These are phyloP conservation scores for Lagorchestes hirsutus DNA, from an alignment of 2,797 vertebrate genomes.

Conservation along the genomic window DNA sequence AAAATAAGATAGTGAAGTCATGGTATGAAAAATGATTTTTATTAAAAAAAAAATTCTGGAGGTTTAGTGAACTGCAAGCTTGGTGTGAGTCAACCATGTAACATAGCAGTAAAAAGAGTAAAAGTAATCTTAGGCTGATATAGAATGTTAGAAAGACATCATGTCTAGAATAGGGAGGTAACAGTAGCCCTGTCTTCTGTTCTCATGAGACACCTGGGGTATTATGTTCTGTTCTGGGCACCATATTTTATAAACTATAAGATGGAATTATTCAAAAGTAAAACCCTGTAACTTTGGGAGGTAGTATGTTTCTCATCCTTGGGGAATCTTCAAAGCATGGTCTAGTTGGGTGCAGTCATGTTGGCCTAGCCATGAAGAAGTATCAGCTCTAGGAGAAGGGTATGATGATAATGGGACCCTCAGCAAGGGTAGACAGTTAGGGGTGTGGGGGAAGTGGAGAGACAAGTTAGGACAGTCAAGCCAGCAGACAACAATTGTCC, in stretches of 20 bases:
- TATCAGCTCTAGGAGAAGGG: not conserved
- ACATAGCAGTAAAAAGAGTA: not conserved
- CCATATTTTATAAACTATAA: not conserved
- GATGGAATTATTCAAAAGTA: not conserved
- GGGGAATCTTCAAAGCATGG: not conserved
- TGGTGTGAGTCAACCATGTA: not conserved
- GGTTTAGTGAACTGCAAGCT: not conserved
- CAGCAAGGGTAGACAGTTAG: not conserved
- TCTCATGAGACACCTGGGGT: not conserved
- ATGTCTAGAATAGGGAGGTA: not conserved
- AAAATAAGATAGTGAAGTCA: conserved; percentile 57
- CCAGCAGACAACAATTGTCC: not conserved
- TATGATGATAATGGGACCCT: not conserved
- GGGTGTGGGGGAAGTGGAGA: not conserved
- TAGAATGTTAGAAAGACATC: not conserved
- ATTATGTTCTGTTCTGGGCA: not conserved
- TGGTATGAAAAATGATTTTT: not conserved
- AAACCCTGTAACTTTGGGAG: not conserved
- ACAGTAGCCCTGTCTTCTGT: not conserved
- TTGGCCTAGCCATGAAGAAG: not conserved
- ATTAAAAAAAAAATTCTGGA: not conserved
- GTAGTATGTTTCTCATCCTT: not conserved
- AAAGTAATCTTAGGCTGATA: not conserved
- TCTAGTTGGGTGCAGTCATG: not conserved
- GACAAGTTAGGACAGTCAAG: not conserved